A percentile compares a stretch with the other conserved stretches of the same genome.
Evolutionary conservation across 2,113 vertebrate genomes (phyloP).

Genomic region (Actinemys pallida): DNA sequence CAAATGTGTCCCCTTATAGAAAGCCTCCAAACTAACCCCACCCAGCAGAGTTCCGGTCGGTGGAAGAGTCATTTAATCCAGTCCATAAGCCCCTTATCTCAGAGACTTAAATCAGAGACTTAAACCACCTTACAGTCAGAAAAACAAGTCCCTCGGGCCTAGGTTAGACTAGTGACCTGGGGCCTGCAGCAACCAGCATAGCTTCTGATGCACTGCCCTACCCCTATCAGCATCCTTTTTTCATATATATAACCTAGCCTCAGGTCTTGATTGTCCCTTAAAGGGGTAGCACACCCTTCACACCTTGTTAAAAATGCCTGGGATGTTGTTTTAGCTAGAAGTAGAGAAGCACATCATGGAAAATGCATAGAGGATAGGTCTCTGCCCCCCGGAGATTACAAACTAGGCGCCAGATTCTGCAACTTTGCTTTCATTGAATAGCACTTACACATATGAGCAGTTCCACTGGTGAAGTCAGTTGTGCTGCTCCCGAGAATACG

Average conservation of each 20-base stretch:
- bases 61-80: neutral
- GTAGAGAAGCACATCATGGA: neutral
- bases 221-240: no score
- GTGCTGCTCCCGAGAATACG: neutral
- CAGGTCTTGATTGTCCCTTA: neutral
- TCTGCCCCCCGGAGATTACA: neutral
- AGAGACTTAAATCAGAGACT: neutral
- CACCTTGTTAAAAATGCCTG: neutral
- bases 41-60: neutral
- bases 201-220: no score
- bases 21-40: neutral
- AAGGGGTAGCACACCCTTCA: neutral
- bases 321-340: neutral
- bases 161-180: no score
- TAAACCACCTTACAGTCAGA: neutral
- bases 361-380: neutral
- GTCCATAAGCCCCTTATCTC: neutral
- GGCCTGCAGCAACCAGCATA: no score
- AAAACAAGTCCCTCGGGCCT: neutral
- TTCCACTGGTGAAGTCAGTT: conserved; percentile 26
- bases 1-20: neutral
- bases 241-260: neutral
- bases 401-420: neutral
- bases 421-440: neutral
- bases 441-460: neutral